These are phyloP conservation scores for Dendrolimus houi DNA, from an alignment of 2,888 invertebrate genomes.

Conservation along the genomic window DNA sequence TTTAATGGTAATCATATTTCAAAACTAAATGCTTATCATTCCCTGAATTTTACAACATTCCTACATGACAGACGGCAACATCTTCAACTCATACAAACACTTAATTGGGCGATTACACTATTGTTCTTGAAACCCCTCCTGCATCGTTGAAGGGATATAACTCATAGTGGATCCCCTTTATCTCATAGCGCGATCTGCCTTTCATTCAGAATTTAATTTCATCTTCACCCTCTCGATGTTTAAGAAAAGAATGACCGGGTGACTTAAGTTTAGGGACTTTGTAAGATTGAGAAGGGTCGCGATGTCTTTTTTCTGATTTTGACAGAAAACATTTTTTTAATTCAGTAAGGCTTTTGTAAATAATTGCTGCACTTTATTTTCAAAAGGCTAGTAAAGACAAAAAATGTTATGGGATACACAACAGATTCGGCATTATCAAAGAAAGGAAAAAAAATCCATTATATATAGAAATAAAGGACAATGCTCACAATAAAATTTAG, in stretches of 20 bases:
- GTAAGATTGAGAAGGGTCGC: constrained; percentile 41
- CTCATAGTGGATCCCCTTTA: constrained; percentile 67
- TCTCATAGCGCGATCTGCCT: constrained; percentile 56
- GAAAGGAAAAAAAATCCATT: no score
- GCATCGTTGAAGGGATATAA: constrained; percentile 54
- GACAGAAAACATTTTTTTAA: constrained; percentile 12
- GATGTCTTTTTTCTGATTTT: constrained; percentile 36
- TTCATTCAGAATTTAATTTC: constrained; percentile 74
- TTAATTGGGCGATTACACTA: constrained; percentile 74
- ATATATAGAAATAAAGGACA: no score
- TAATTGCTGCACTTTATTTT: background rate
- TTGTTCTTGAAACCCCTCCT: constrained; percentile 58
- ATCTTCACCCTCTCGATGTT: constrained; percentile 65
- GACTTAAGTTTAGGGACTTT: constrained; percentile 48
- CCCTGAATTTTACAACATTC: constrained; percentile 19
- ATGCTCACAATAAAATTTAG: no score
- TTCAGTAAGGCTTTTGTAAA: background rate
- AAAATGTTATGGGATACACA: background rate
- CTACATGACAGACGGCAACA: constrained; percentile 27
- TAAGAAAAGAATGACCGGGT: constrained; percentile 69
- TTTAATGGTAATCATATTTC: no score
- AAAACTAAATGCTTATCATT: background rate
- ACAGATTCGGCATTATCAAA: no score
- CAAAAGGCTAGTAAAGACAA: background rate
- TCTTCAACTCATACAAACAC: constrained; percentile 55